phyloP scores from a whole-genome alignment of 2,888 invertebrate species.

The Criorhina ranunculi region DNA sequence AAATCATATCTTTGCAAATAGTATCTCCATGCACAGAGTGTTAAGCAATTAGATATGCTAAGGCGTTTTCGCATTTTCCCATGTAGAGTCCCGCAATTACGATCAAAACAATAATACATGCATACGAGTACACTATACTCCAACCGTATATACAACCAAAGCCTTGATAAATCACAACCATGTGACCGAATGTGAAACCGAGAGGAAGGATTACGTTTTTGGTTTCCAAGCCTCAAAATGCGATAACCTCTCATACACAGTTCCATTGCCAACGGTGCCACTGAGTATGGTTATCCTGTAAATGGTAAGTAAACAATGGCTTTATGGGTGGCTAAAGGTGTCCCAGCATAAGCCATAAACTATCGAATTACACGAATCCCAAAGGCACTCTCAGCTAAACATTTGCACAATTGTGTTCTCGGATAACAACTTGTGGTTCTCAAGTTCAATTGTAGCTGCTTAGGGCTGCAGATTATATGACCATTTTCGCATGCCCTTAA shows the following conservation, averaged over 20 bases:
- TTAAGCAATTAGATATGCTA: conserved; percentile 66
- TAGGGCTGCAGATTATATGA: background rate
- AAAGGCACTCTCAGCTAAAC: background rate
- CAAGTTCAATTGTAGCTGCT: conserved; percentile 19
- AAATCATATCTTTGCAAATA: conserved; percentile 46
- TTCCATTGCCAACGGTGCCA: background rate
- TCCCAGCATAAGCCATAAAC: conserved; percentile 40
- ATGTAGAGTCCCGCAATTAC: conserved; percentile 63
- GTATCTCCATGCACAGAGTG: conserved; percentile 44
- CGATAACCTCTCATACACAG: conserved; percentile 21
- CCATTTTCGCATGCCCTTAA: no score
- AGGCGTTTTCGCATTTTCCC: conserved; percentile 54
- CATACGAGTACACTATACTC: conserved; percentile 4
- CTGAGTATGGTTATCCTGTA: conserved; percentile 16
- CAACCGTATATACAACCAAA: conserved; percentile 1
- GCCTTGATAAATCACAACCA: conserved; percentile 18
- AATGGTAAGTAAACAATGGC: conserved; percentile 20
- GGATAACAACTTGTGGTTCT: conserved; percentile 1
- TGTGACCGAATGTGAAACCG: conserved; percentile 32
- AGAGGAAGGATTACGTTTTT: conserved; percentile 36
- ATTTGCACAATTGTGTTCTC: conserved; percentile 23
- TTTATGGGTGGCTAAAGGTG: conserved; percentile 45
- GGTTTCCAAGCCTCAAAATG: conserved; percentile 13
- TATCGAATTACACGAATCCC: conserved; percentile 51
- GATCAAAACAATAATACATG: conserved; percentile 53